Conservation (phyloP, 2,113 vertebrate species). For the Gavialis gangeticus region DNA sequence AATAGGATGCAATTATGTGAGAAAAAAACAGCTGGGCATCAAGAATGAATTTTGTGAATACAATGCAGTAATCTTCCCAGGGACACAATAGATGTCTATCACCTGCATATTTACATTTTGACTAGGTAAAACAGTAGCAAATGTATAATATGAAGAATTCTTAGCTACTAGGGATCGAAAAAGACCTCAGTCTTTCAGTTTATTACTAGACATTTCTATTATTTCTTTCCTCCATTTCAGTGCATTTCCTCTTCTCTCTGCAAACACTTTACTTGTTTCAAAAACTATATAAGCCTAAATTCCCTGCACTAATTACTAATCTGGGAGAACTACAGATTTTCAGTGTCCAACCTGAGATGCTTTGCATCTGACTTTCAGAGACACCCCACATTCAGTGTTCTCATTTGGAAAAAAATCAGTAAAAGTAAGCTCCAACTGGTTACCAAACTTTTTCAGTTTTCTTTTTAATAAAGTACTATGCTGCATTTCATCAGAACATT, state of each 20-base stretch:
- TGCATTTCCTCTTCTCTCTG: neutral
- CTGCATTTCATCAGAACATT: neutral
- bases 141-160: neutral
- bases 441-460: neutral
- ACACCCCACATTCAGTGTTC: neutral
- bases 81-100: neutral
- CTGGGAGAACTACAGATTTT: neutral
- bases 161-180: neutral
- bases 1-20: neutral
- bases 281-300: neutral
- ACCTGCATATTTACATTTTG: neutral
- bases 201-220: neutral
- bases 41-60: neutral
- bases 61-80: neutral
- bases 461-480: neutral
- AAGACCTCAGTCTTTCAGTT: neutral
- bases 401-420: neutral
- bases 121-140: neutral
- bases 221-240: neutral
- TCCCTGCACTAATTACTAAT: neutral
- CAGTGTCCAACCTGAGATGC: neutral
- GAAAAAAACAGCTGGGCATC: neutral
- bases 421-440: neutral
- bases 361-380: neutral
- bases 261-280: neutral